These are phyloP conservation scores for Marasmarcha lunaedactyla DNA, from an alignment of 2,888 invertebrate genomes.

Conservation along the genomic window DNA sequence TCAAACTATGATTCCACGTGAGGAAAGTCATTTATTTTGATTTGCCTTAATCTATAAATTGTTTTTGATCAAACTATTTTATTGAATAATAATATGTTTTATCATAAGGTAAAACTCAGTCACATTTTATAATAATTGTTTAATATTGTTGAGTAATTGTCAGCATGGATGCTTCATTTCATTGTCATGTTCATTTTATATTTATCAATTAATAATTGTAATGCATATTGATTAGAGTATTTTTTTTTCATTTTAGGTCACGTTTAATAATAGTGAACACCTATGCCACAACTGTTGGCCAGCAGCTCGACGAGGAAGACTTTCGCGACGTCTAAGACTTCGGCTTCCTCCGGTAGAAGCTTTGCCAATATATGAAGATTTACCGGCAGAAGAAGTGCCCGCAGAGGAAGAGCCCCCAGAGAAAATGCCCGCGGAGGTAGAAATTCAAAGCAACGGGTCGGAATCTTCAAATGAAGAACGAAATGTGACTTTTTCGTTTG, in stretches of 20 bases:
- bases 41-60: too few species aligned
- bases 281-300: slow-evolving; percentile 8
- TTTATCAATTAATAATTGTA: too few species aligned
- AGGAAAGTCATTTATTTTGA: too few species aligned
- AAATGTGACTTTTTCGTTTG: slow-evolving; percentile 3
- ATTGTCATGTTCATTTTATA: too few species aligned
- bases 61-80: too few species aligned
- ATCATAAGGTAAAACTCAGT: too few species aligned
- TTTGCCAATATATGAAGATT: neutral
- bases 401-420: slow-evolving; percentile 6
- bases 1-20: too few species aligned
- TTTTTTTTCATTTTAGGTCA: slow-evolving; percentile 7
- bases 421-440: neutral
- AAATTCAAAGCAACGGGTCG: slow-evolving; percentile 2
- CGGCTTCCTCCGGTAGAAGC: slow-evolving; percentile 3
- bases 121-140: too few species aligned
- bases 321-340: neutral
- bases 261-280: slow-evolving; percentile 8
- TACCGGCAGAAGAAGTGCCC: slow-evolving; percentile 3
- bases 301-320: slow-evolving; percentile 8
- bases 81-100: too few species aligned
- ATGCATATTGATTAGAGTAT: slow-evolving; percentile 4
- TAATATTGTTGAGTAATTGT: too few species aligned
- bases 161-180: too few species aligned
- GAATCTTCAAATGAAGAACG: slow-evolving; percentile 1